Evolutionary conservation across 2,888 invertebrate genomes (phyloP), one percentile per base, ranked within the genome.

Genomic region (Ophion obscuratus): DNA sequence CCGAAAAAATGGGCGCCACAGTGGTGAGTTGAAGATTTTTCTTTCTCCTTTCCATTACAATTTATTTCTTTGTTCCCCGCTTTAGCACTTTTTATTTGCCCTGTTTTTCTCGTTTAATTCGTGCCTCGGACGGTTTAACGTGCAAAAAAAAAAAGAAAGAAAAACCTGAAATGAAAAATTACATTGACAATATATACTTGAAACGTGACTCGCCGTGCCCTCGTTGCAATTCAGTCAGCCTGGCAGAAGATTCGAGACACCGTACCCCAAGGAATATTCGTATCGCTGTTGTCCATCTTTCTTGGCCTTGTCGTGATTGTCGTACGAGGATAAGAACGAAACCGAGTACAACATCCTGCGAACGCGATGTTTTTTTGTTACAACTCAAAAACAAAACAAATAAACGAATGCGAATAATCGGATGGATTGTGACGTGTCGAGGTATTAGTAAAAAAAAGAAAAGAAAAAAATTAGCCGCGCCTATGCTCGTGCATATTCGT

Each of bases 1-100:
- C 95, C 24, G 96, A 96, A 89, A 96, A 96, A 92, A 94, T 95
- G 88, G 95, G 95, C 80, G 94, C 95, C 62, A 95, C 95, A 91
- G 95, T 96, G 94, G 96, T 96, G 95, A 96, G 96, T 90, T 77
- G 24, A 17, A 17, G 10, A n/a, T 77, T 66, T 62, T 81, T 66
- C 17, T 17, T 11, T 31, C 2, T 47, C 81, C 64, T 61, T 31
- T 67, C 62, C 27, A 36, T 75, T 9, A 64, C 62, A 44, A 57
- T 36, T 47, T 70, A 20, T 59, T 31, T 36, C 31, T 57, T 57
- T 20, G 57, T 71, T 47, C 44, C 64, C 14, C 44, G 36, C 24
- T 57, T 36, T 67, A 27, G 24, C 24, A 24, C 17, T 75, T 75
- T 24, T 27, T 47, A 20, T 64, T 47, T n/a, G 6, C 67, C 17